These are phyloP conservation scores for Scaptomyza flava DNA, from an alignment of 2,888 invertebrate species.

Conservation along the genomic window DNA sequence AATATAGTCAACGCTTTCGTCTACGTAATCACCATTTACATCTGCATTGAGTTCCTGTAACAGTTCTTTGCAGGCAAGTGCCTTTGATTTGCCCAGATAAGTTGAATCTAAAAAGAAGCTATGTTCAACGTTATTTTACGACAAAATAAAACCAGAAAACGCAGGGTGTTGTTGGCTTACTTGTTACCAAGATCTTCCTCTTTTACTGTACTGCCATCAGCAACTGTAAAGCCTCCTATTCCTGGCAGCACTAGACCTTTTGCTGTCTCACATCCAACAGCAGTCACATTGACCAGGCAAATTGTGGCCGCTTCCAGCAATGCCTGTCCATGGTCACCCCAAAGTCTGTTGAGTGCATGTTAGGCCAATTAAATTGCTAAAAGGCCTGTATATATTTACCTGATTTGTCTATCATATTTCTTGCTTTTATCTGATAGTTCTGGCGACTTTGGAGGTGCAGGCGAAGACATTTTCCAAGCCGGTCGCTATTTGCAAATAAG, in stretches of 20 bases:
- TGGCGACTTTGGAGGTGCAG: slow-evolving; percentile 86
- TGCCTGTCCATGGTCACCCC: slow-evolving; percentile 99
- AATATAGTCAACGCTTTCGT: slow-evolving; percentile 94
- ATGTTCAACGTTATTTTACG: slow-evolving; percentile 6
- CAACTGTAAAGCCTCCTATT: slow-evolving; percentile 95
- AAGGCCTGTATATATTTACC: slow-evolving; percentile 81
- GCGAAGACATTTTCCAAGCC: slow-evolving; percentile 82
- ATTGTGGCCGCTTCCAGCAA: slow-evolving; percentile 95
- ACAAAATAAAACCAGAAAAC: not conserved
- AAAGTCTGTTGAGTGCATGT: slow-evolving; percentile 87
- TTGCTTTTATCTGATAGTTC: slow-evolving; percentile 89
- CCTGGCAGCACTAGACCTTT: slow-evolving; percentile 98
- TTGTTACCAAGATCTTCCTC: slow-evolving; percentile 97
- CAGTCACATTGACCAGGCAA: slow-evolving; percentile 96
- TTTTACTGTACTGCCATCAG: slow-evolving; percentile 92
- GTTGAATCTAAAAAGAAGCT: slow-evolving; percentile 96
- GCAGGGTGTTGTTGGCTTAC: slow-evolving; percentile 84
- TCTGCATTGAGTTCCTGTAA: slow-evolving; percentile 96
- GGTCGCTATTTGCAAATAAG: slow-evolving; percentile 52
- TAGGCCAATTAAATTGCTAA: not conserved
- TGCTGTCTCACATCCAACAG: slow-evolving; percentile 96
- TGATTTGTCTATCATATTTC: slow-evolving; percentile 91
- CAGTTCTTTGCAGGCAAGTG: slow-evolving; percentile 92
- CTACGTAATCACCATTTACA: slow-evolving; percentile 96
- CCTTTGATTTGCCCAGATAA: slow-evolving; percentile 93